These are phyloP conservation scores for Drosophila hamatofila DNA, from an alignment of 2,888 invertebrate genomes.

Conservation along the genomic window DNA sequence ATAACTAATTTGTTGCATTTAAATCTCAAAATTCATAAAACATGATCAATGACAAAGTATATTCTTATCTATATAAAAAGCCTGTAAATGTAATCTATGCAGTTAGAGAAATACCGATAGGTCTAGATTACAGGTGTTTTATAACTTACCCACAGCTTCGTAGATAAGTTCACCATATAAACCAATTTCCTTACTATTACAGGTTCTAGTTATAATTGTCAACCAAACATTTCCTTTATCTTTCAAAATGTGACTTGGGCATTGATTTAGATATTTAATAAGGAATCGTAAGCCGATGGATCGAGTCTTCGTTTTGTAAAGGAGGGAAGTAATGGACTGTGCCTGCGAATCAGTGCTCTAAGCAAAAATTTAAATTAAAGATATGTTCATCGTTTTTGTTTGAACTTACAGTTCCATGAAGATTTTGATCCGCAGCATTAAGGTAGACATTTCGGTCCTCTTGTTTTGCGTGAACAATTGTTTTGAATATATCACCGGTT, in stretches of 20 bases:
- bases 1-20: not conserved
- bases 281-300: constrained; percentile 49
- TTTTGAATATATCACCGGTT: constrained; percentile 29
- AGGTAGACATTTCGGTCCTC: constrained; percentile 33
- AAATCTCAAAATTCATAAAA: not conserved
- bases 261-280: constrained; percentile 33
- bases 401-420: constrained; percentile 24
- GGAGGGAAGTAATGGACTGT: constrained; percentile 35
- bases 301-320: constrained; percentile 35
- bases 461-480: constrained; percentile 18
- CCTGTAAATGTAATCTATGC: not conserved
- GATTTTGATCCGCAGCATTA: constrained; percentile 16
- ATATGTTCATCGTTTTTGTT: not conserved
- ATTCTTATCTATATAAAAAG: not conserved
- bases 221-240: constrained; percentile 44
- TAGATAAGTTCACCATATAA: constrained; percentile 53
- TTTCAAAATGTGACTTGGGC: constrained; percentile 20
- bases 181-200: constrained; percentile 42
- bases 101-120: not conserved
- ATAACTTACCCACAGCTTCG: constrained; percentile 47
- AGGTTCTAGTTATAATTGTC: constrained; percentile 36
- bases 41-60: not conserved
- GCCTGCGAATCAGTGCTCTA: constrained; percentile 28
- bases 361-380: not conserved
- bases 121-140: not conserved